A percentile compares a stretch with the other conserved stretches of the same genome.
phyloP scores from a whole-genome alignment of 2,797 vertebrate species.

The Pseudomugil tenellus region DNA sequence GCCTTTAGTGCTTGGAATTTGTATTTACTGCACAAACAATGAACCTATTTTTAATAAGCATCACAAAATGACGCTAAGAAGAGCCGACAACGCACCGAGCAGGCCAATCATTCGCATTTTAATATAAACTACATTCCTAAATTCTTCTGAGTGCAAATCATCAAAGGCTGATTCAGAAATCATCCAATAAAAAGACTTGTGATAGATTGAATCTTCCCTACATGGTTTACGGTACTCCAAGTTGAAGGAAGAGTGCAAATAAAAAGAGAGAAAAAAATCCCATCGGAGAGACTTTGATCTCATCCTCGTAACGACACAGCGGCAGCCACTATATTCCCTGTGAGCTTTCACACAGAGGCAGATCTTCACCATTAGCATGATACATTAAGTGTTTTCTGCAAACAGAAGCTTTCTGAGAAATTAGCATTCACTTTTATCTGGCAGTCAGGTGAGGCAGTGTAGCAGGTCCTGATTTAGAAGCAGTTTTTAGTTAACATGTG shows the following conservation, averaged over 20 bases:
- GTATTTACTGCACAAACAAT: conserved; percentile 14
- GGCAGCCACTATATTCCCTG: conserved; percentile 49
- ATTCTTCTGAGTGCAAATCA: conserved; percentile 5
- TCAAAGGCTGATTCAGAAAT: conserved; percentile 38
- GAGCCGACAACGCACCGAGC: conserved; percentile 22
- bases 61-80: conserved; percentile 19
- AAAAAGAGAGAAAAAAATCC: conserved; percentile 38
- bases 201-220: not conserved
- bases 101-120: conserved; percentile 5
- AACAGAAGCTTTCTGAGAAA: conserved; percentile 24
- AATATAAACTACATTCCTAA: conserved; percentile 19
- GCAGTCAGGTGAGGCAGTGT: not conserved
- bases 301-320: conserved; percentile 1
- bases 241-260: conserved; percentile 42
- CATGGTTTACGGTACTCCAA: not conserved
- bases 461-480: not conserved
- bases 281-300: conserved; percentile 55
- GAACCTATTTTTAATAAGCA: conserved; percentile 30
- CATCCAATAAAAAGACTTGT: conserved; percentile 9
- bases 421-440: conserved; percentile 12
- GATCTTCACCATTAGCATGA: conserved; percentile 33
- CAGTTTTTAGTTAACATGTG: not conserved
- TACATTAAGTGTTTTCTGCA: conserved; percentile 40
- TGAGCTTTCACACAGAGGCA: conserved; percentile 30
- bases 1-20: conserved; percentile 13